Evolutionary conservation across 2,113 vertebrate genomes (phyloP), one percentile per base, ranked within the genome.

Genomic region (Ursus arctos): DNA sequence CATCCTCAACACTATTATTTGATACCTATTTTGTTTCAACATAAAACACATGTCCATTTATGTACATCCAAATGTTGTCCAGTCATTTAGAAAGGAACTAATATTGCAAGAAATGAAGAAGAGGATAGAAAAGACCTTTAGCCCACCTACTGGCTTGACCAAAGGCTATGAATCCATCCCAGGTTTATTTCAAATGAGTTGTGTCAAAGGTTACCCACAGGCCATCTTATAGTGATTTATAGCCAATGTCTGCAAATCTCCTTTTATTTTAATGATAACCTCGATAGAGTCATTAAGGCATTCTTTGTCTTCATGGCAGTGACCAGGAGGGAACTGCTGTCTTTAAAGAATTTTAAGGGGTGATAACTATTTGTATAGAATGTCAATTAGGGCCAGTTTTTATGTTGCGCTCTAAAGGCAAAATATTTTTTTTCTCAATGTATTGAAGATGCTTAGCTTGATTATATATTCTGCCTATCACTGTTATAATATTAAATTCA

Each of bases 191-290:
- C 98, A 97, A 98, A 95, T 92, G 95, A 97, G 9, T 84, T 95
- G 96, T 98, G 98, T 96, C 98, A 98, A 98, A 98, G 97, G 98
- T 98, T 98, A 98, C 94, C 97, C 95, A 94, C 31, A 33, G 98
- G 98, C 98, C 97, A 98, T 97, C 98, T 98, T 96, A 95, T 94
- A 96, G 96, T 98, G 98, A 98, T 98, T 98, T 97, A 98, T 92
- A 96, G 88, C 97, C 97, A 95, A 98, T 96, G 96, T 97, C 98
- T 98, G 83, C 77, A 95, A 95, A 98, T 97, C 61, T 98, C 88
- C 97, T 98, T 97, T 98, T 98, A 98, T 98, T 98, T 98, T 98
- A 98, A 98, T 98, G 98, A 98, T 91, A 97, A 98, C 98, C 92
- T 97, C 97, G 94, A 95, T 94, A 92, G 47, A 97, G 95, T 97